These are phyloP conservation scores for Drosophila sp. DNA, from an alignment of 1,140 invertebrate species.

Conservation along the genomic window DNA sequence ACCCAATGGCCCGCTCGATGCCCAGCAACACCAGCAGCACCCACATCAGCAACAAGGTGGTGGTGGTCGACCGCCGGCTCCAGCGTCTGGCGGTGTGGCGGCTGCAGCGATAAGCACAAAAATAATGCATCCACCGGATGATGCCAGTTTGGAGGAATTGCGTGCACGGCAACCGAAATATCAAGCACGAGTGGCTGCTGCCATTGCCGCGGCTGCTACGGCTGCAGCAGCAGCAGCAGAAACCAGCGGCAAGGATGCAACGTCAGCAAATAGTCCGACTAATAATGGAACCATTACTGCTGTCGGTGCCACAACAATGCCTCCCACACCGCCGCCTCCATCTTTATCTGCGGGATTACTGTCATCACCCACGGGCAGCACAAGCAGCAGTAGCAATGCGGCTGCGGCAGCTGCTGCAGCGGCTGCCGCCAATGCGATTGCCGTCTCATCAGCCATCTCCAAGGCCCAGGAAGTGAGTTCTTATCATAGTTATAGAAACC, in stretches of 20 bases:
- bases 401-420: constrained; percentile 47
- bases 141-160: constrained; percentile 96
- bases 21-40: constrained; percentile 51
- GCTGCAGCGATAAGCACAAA: constrained; percentile 88
- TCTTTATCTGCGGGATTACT: constrained; percentile 52
- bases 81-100: constrained; percentile 16
- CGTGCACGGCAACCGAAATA: constrained; percentile 91
- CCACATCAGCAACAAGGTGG: constrained; percentile 34
- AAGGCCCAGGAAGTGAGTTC: constrained; percentile 83
- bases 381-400: constrained; percentile 51
- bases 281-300: constrained; percentile 39
- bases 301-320: constrained; percentile 51
- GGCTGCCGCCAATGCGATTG: constrained; percentile 60
- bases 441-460: constrained; percentile 78
- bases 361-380: constrained; percentile 66
- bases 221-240: constrained; percentile 39
- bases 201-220: constrained; percentile 46
- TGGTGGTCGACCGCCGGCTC: constrained; percentile 51
- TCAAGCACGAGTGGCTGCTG: constrained; percentile 60
- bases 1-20: constrained; percentile 73
- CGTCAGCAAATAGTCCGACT: constrained; percentile 32
- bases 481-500: constrained; percentile 83
- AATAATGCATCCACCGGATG: constrained; percentile 97
- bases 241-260: constrained; percentile 67
- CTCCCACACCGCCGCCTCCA: constrained; percentile 63